These are phyloP conservation scores for Gisinianus flammeolus DNA, from an alignment of 2,888 invertebrate genomes.

Conservation along the genomic window DNA sequence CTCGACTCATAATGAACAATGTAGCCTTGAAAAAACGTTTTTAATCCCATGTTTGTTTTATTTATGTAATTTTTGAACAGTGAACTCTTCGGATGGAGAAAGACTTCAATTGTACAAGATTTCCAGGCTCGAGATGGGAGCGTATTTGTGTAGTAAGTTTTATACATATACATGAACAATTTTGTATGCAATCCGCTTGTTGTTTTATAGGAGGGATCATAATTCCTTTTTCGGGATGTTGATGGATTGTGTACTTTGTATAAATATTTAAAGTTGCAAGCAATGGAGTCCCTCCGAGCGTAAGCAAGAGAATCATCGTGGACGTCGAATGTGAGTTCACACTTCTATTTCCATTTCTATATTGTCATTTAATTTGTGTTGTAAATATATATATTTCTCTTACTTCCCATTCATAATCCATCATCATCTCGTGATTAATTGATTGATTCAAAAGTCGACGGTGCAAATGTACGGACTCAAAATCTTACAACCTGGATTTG, in stretches of 20 bases:
- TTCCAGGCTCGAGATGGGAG: conserved; percentile 86
- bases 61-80: conserved; percentile 66
- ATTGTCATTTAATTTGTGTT: neutral
- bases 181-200: too few relatives aligned
- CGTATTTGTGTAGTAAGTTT: conserved; percentile 81
- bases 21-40: too few relatives aligned
- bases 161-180: too few relatives aligned
- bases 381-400: neutral
- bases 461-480: too few relatives aligned
- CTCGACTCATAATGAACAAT: too few relatives aligned
- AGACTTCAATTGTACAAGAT: conserved; percentile 83
- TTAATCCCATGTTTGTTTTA: neutral
- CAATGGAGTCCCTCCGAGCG: conserved; percentile 79
- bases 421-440: neutral
- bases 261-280: too few relatives aligned
- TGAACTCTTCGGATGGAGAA: conserved; percentile 82
- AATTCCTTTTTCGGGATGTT: too few relatives aligned
- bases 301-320: conserved; percentile 88
- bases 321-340: conserved; percentile 82
- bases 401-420: neutral
- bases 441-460: too few relatives aligned
- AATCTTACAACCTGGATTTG: too few relatives aligned
- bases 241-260: too few relatives aligned
- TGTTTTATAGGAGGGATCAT: too few relatives aligned
- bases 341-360: neutral